Evolutionary conservation across 2,888 invertebrate genomes (phyloP).

Genomic region (Seira ritae): DNA sequence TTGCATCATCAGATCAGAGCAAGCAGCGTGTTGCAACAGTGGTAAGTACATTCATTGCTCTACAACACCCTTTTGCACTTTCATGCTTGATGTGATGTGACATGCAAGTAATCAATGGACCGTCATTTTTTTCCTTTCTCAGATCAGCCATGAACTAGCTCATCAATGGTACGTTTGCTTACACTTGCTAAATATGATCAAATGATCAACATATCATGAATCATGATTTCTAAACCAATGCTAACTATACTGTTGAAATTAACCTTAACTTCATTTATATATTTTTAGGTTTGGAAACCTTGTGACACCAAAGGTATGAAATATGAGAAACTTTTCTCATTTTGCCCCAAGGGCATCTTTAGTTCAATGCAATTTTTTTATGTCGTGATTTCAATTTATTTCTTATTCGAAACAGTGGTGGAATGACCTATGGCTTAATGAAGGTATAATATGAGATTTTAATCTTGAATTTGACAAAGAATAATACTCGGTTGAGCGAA

Average conservation of each 20-base stretch:
- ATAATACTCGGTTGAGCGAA: too few relatives aligned
- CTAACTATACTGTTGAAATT: too few relatives aligned
- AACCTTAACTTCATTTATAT: not conserved
- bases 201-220: slow-evolving; percentile 54
- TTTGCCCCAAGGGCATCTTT: not conserved
- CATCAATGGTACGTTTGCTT: slow-evolving; percentile 77
- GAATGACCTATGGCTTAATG: slow-evolving; percentile 73
- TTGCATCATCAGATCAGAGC: slow-evolving; percentile 74
- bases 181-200: too few relatives aligned
- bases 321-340: not conserved
- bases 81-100: too few relatives aligned
- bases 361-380: not conserved
- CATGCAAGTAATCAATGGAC: too few relatives aligned
- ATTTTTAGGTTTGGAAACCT: slow-evolving; percentile 70
- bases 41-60: slow-evolving; percentile 45
- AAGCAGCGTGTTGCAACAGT: slow-evolving; percentile 76
- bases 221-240: too few relatives aligned
- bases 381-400: not conserved
- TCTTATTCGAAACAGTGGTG: slow-evolving; percentile 41
- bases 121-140: not conserved
- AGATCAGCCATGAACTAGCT: slow-evolving; percentile 77
- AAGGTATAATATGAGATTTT: slow-evolving; percentile 29
- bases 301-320: slow-evolving; percentile 66
- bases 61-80: not conserved
- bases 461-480: not conserved